Conservation (phyloP, 2,888 invertebrate species). For the Macrophya annulata region DNA sequence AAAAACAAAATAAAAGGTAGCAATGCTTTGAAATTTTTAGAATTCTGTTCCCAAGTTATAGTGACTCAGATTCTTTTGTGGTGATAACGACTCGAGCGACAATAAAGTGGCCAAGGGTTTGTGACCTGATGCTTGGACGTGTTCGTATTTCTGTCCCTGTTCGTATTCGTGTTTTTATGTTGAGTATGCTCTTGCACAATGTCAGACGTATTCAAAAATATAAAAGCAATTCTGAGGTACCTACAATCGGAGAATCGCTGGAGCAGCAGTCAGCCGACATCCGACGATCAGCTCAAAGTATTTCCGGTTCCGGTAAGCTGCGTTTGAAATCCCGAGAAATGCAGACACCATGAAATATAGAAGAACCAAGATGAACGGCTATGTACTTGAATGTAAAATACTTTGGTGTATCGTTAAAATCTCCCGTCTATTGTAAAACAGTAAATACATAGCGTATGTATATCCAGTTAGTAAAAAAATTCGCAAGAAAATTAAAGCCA, state of each 20-base stretch:
- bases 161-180: conserved; percentile 29
- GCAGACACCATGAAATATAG: conserved; percentile 64
- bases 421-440: not conserved
- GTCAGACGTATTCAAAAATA: conserved; percentile 44
- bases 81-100: conserved; percentile 28
- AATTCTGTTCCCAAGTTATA: not conserved
- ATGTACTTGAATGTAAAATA: conserved; percentile 38
- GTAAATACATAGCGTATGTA: too few species aligned
- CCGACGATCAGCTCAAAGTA: conserved; percentile 70
- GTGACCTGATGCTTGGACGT: conserved; percentile 37
- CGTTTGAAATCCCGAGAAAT: conserved; percentile 59
- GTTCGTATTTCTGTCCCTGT: not conserved
- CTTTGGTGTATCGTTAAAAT: conserved; percentile 5
- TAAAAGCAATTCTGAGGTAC: conserved; percentile 46
- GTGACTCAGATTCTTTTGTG: conserved; percentile 27
- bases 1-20: not conserved
- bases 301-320: conserved; percentile 65
- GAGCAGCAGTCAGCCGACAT: conserved; percentile 65
- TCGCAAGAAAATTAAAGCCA: not conserved
- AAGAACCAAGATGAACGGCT: conserved; percentile 55
- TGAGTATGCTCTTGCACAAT: conserved; percentile 21
- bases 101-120: conserved; percentile 44
- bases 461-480: not conserved
- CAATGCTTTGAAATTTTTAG: conserved; percentile 6
- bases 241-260: conserved; percentile 54